A percentile compares a stretch with the other conserved stretches of the same genome.
phyloP scores from a whole-genome alignment of 2,797 vertebrate genomes.

The Uromys caudimaculatus region DNA sequence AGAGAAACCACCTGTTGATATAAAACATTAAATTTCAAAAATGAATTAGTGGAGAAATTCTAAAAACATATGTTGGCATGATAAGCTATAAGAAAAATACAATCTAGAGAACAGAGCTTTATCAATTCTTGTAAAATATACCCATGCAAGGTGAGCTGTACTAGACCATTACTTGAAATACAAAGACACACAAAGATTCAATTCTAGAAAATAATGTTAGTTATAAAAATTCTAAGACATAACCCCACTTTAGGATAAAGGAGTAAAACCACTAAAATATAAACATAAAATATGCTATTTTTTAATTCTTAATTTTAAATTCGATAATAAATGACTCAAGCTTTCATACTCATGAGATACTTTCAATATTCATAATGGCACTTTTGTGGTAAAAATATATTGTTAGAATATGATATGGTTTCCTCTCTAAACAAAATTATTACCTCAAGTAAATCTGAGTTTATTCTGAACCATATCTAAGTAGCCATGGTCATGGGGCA shows the following conservation, averaged over 20 bases:
- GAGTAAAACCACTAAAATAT: neutral
- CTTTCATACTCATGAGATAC: neutral
- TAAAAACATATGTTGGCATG: neutral
- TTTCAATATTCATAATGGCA: neutral
- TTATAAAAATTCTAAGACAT: neutral
- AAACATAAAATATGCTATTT: neutral
- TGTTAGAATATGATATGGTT: neutral
- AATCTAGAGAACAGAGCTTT: neutral
- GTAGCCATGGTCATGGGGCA: neutral
- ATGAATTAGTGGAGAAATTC: neutral
- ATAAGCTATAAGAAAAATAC: neutral
- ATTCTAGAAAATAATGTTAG: neutral
- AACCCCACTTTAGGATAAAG: neutral
- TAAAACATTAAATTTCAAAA: neutral
- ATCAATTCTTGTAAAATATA: neutral
- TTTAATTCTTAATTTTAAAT: neutral
- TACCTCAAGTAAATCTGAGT: neutral
- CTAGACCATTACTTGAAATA: neutral
- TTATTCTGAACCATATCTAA: neutral
- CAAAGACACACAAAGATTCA: neutral
- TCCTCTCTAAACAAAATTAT: neutral
- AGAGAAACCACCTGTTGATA: neutral
- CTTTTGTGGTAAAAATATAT: neutral
- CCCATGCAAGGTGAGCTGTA: neutral
- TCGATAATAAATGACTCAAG: neutral